These are phyloP conservation scores for Anarhynchus alexandrinus DNA, from an alignment of 2,113 vertebrate species.

Conservation along the genomic window DNA sequence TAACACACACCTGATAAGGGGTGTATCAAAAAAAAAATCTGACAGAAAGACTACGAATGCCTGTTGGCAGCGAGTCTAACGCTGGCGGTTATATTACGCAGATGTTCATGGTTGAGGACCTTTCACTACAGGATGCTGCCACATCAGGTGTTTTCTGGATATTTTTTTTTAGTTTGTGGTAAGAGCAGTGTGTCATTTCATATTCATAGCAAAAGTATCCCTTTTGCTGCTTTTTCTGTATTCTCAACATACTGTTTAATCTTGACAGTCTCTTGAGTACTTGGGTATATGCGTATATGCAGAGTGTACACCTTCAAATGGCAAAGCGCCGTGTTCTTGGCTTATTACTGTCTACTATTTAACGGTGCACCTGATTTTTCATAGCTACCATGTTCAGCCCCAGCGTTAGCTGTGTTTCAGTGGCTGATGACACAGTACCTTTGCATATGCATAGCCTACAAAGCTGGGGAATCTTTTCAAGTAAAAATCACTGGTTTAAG, in stretches of 20 bases:
- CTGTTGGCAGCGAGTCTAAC: fast-evolving
- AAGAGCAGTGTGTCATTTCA: neutral
- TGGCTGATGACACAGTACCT: neutral
- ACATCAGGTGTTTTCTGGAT: neutral
- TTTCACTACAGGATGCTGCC: neutral
- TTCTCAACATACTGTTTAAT: neutral
- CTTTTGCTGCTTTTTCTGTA: neutral
- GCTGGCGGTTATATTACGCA: neutral
- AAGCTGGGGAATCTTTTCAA: neutral
- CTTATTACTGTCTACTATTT: neutral
- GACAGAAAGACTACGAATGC: neutral
- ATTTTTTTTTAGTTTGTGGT: neutral
- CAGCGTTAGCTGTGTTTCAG: neutral
- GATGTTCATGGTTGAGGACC: neutral
- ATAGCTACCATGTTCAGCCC: fast-evolving
- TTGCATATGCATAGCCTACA: neutral
- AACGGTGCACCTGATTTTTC: neutral
- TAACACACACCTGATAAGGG: neutral
- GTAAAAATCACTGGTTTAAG: neutral
- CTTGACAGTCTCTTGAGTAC: neutral
- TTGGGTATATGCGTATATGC: neutral
- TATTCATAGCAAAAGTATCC: neutral
- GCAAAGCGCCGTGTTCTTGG: neutral
- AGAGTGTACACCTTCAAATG: neutral
- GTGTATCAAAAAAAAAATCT: neutral